Conservation (phyloP, 2,113 vertebrate species). For the Piaya cayana region DNA sequence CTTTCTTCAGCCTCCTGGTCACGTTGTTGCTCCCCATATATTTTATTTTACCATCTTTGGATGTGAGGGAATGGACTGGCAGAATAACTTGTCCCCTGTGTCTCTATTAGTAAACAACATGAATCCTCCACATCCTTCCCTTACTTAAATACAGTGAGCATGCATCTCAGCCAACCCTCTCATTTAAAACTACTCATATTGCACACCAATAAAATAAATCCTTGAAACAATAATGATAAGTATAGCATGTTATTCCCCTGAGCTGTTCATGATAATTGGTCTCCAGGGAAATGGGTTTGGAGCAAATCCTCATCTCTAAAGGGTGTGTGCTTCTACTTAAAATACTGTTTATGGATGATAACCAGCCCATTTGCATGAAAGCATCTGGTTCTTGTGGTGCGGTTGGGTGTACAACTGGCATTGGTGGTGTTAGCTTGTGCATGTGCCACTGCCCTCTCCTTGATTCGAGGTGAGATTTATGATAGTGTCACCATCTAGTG, state of each 20-base stretch:
- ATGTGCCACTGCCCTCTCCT: fast-evolving
- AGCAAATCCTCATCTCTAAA: constrained; percentile 6
- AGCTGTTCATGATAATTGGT: neutral
- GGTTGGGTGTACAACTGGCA: neutral
- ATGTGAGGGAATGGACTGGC: neutral
- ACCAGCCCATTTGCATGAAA: neutral
- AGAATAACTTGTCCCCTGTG: neutral
- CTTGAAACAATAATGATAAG: constrained; percentile 7
- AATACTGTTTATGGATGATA: constrained; percentile 3
- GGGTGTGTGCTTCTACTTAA: neutral
- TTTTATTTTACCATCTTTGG: neutral
- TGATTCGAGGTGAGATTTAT: neutral
- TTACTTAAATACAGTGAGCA: neutral
- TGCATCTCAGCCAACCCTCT: neutral
- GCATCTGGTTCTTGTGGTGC: constrained; percentile 5
- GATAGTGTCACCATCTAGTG: constrained; percentile 49
- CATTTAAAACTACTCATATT: neutral
- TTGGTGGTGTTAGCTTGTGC: neutral
- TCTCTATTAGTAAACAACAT: neutral
- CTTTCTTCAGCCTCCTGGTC: neutral
- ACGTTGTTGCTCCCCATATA: neutral
- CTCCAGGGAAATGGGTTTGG: constrained; percentile 15
- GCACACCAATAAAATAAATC: constrained; percentile 24
- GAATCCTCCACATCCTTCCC: neutral
- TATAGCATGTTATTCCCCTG: neutral